Evolutionary conservation across 2,113 vertebrate species (phyloP).

Genomic region (Mesitornis unicolor): DNA sequence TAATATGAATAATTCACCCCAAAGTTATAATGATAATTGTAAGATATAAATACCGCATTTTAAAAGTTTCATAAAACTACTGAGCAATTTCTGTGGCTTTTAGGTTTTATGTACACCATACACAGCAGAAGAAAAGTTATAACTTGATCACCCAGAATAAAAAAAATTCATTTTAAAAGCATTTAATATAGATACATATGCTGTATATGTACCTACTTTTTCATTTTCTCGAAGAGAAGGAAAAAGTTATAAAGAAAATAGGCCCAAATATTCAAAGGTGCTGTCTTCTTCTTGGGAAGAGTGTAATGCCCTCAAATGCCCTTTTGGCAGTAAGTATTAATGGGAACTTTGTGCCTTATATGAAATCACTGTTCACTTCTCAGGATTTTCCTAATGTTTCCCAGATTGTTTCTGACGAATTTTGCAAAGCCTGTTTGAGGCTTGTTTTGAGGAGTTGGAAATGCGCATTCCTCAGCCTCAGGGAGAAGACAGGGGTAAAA

Average conservation of each 20-base stretch:
- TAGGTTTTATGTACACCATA: neutral
- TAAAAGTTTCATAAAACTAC: neutral
- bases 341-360: neutral
- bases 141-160: neutral
- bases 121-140: neutral
- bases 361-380: neutral
- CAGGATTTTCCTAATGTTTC: neutral
- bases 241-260: neutral
- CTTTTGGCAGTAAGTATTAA: neutral
- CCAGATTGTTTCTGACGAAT: neutral
- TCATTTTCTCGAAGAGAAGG: neutral
- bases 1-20: neutral
- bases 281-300: neutral
- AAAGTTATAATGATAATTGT: neutral
- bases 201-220: neutral
- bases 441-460: neutral
- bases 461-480: neutral
- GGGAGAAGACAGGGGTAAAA: neutral
- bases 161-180: neutral
- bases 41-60: neutral
- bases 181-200: neutral
- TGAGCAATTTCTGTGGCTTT: neutral
- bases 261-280: neutral
- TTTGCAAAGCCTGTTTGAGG: neutral
- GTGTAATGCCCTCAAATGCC: neutral